A percentile compares a stretch with the other conserved stretches of the same genome.
Conservation (phyloP, 1,140 invertebrate species). For the Pogonomyrmex barbatus region DNA sequence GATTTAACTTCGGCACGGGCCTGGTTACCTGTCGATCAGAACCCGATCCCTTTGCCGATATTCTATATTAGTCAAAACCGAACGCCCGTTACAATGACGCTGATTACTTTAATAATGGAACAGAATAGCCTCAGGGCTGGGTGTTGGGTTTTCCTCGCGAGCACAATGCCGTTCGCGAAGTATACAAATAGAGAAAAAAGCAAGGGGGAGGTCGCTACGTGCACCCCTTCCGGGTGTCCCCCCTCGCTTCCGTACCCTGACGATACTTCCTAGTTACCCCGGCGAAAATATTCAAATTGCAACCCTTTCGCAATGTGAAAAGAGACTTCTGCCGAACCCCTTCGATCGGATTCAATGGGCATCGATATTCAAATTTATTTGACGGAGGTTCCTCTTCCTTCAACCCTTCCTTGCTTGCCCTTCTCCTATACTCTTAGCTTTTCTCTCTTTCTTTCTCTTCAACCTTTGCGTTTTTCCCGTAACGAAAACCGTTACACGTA, state of each 20-base stretch:
- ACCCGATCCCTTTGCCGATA: constrained; percentile 62
- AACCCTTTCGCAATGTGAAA: constrained; percentile 84
- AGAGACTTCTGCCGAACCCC: constrained; percentile 83
- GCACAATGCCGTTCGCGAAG: constrained; percentile 82
- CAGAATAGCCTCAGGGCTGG: constrained; percentile 83
- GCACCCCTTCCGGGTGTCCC: constrained; percentile 40
- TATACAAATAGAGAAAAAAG: constrained; percentile 85
- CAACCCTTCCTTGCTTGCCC: constrained; percentile 56
- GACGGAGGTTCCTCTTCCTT: constrained; percentile 79
- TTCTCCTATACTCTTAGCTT: constrained; percentile 62
- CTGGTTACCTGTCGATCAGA: constrained; percentile 68
- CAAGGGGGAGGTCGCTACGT: constrained; percentile 57
- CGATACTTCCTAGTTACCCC: constrained; percentile 84
- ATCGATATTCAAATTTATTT: constrained; percentile 87
- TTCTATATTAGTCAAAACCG: constrained; percentile 82
- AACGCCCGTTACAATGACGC: constrained; percentile 84
- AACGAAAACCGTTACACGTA: constrained; percentile 82
- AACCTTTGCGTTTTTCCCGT: constrained; percentile 21
- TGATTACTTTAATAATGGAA: constrained; percentile 85
- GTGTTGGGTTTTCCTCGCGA: constrained; percentile 83
- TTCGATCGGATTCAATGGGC: constrained; percentile 86
- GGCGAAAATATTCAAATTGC: constrained; percentile 86
- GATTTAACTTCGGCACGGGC: constrained; percentile 10
- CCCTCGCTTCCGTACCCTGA: constrained; percentile 66
- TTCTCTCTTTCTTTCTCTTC: constrained; percentile 57